Percentiles rank a stretch among this genome's conserved stretches.
Evolutionary conservation across 92 coral and sea anemone genomes (phyloP).

Genomic region (Umimayanthus chanpuru): DNA sequence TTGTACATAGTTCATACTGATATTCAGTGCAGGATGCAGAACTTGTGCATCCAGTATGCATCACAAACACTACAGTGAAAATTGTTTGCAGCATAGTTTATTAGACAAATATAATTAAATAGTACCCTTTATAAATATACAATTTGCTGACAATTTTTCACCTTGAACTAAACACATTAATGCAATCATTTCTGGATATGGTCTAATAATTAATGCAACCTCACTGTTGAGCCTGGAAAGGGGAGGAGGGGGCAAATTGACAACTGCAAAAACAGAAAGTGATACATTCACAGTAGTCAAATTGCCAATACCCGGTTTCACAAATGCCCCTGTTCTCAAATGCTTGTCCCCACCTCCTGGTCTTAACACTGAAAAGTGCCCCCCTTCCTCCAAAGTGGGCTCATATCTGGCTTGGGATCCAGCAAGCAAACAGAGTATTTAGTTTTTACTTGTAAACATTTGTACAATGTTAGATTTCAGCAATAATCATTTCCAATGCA

Average conservation of each 20-base stretch:
- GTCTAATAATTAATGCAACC: constrained; percentile 14
- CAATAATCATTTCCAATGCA: constrained; percentile 40
- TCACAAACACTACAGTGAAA: constrained; percentile 13
- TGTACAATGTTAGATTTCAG: constrained; percentile 2
- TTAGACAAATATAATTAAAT: constrained; percentile 18
- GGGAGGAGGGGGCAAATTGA: not conserved
- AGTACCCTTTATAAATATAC: not conserved
- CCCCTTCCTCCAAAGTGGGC: too few relatives aligned
- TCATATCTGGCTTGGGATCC: not conserved
- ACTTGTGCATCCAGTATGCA: constrained; percentile 16
- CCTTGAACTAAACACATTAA: not conserved
- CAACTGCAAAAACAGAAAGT: not conserved
- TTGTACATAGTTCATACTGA: constrained; percentile 12
- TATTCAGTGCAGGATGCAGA: constrained; percentile 4
- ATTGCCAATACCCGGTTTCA: not conserved
- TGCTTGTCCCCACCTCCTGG: too few relatives aligned
- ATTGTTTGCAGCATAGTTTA: constrained; percentile 18
- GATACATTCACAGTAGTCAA: not conserved
- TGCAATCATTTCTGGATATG: not conserved
- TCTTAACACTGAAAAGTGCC: too few relatives aligned
- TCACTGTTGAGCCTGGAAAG: not conserved
- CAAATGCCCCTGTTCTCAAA: not conserved
- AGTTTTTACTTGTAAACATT: constrained; percentile 12
- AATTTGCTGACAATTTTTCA: constrained; percentile 8
- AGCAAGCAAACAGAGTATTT: constrained; percentile 4